These are phyloP conservation scores for Melinaea marsaeus DNA, from an alignment of 2,888 invertebrate species.

Conservation along the genomic window DNA sequence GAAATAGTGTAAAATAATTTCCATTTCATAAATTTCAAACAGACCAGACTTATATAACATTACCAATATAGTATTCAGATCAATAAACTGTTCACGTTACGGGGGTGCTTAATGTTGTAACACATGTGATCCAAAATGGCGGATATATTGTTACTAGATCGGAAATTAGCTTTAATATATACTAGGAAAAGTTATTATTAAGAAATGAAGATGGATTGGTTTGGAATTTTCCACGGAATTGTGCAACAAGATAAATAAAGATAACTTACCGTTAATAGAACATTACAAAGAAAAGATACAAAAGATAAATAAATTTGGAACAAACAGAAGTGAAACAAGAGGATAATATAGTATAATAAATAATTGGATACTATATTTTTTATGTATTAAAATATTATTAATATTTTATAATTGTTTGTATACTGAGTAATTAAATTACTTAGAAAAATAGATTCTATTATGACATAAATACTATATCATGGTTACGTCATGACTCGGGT, in stretches of 20 bases:
- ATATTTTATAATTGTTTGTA: too few species aligned
- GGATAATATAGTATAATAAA: too few species aligned
- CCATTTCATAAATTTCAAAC: not conserved
- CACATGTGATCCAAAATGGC: slow-evolving; percentile 36
- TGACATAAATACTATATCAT: not conserved
- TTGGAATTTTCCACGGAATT: not conserved
- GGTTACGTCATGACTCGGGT: not conserved
- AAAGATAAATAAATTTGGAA: too few species aligned
- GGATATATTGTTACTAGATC: slow-evolving; percentile 24
- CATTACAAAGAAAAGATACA: not conserved
- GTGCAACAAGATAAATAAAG: too few species aligned
- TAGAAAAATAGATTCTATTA: not conserved
- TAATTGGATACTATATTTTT: too few species aligned
- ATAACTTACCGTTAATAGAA: not conserved
- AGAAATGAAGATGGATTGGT: not conserved
- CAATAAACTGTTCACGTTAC: slow-evolving; percentile 35
- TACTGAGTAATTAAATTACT: too few species aligned
- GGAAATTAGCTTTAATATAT: slow-evolving; percentile 25
- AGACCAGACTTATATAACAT: not conserved
- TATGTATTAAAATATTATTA: too few species aligned
- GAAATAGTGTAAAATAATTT: too few species aligned
- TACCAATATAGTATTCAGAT: slow-evolving; percentile 22
- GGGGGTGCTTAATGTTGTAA: slow-evolving; percentile 33
- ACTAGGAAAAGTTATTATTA: slow-evolving; percentile 3
- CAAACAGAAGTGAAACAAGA: too few species aligned